Evolutionary conservation across 1,140 invertebrate species (phyloP), one percentile per base, ranked within the genome.

Genomic region (Drosophila truncata): DNA sequence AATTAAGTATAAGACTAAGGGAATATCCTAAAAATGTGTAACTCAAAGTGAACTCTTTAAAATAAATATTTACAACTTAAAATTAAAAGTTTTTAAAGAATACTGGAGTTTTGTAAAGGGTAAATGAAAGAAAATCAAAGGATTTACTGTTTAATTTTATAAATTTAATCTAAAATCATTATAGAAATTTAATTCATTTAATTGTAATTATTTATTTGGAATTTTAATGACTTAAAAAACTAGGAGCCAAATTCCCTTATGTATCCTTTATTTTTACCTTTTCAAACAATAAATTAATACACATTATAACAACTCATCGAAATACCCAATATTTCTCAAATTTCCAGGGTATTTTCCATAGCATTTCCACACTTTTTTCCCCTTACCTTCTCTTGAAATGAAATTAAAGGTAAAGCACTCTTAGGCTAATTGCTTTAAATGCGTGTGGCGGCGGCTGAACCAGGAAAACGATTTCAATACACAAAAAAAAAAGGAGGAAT

Each of bases 391-490:
- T 18, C 33, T 61, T 71, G n/a, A n/a, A 84, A 87, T 71, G 73
- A 80, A 84, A 88, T 84, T 84, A 71, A 70, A 80, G 76, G 67
- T 83, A 66, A 42, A 44, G 69, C 47, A 74, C 61, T 79, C 64
- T 80, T 44, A 62, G 58, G 50, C 84, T 88, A 84, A 88, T 90
- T 90, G 84, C 82, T 74, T 58, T 55, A 87, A 87, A 77, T 71
- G 74, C 64, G 79, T 86, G 78, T 29, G 69, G 62, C 70, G 60
- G 35, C 35, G 18, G 31, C n/a, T 27, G 31, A 60, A 54, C 11
- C 27, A 49, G 27, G 63, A 42, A 65, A 76, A 31, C 47, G 46
- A 41, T 67, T 60, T 77, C 73, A 54, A 77, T 69, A 59, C 39
- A 61, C 37, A 14, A 13, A 54, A 77, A 13, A 54, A 77, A 44